Conservation (phyloP, 2,888 invertebrate genomes). For the Papilio protenor region DNA sequence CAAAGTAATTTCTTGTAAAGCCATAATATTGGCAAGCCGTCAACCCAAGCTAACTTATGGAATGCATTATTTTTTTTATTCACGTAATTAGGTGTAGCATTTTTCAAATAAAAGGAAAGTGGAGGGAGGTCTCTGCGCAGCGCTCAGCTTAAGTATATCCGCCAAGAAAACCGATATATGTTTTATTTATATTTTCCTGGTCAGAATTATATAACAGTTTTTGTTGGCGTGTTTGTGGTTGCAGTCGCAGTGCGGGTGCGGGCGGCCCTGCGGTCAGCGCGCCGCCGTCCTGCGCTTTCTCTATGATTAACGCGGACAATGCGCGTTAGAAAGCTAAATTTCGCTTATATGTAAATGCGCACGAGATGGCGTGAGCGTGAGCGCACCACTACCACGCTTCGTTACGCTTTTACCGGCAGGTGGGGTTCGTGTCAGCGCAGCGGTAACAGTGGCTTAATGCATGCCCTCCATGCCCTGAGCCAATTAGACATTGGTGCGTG, state of each 20-base stretch:
- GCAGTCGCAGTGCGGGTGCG: neutral
- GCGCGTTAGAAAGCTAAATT: slow-evolving; percentile 74
- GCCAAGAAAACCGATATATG: neutral
- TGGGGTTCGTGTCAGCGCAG: neutral
- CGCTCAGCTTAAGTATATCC: neutral
- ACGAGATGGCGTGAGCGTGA: slow-evolving; percentile 38
- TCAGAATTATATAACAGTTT: neutral
- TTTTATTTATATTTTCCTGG: neutral
- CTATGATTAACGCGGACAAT: slow-evolving; percentile 63
- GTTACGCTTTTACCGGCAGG: slow-evolving; percentile 20
- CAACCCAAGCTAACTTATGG: neutral
- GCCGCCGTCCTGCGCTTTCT: slow-evolving; percentile 67
- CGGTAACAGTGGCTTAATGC: neutral
- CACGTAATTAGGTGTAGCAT: neutral
- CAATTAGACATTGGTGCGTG: neutral
- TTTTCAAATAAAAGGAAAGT: neutral
- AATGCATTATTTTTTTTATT: neutral
- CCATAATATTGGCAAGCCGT: neutral
- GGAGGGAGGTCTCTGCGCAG: too few relatives aligned
- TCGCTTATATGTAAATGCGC: slow-evolving; percentile 71
- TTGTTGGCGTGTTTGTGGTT: slow-evolving; percentile 1
- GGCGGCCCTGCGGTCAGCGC: neutral
- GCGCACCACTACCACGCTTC: slow-evolving; percentile 35
- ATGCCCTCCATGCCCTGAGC: neutral
- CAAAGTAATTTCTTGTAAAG: neutral